Conservation (phyloP, 2,888 invertebrate species). For the Anagyrus pseudococci region DNA sequence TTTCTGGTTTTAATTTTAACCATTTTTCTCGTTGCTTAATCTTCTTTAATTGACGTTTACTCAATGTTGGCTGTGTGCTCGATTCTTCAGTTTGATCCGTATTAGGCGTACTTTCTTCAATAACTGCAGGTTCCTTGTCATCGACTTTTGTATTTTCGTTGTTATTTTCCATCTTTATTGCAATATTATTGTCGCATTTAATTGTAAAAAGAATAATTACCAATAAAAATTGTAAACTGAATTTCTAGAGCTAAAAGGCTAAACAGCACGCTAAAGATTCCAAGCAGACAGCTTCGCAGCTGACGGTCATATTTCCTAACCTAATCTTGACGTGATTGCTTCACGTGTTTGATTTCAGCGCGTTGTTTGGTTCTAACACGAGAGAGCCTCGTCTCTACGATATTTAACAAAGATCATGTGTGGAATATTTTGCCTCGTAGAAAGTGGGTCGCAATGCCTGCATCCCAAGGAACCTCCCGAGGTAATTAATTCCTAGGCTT, state of each 20-base stretch:
- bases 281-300: too few species aligned
- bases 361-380: too few species aligned
- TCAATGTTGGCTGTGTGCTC: slow-evolving; percentile 41
- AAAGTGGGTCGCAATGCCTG: not conserved
- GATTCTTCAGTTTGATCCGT: slow-evolving; percentile 7
- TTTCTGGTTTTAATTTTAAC: slow-evolving; percentile 73
- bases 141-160: slow-evolving; percentile 5
- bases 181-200: slow-evolving; percentile 10
- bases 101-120: slow-evolving; percentile 4
- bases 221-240: too few species aligned
- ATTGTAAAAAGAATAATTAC: slow-evolving; percentile 2
- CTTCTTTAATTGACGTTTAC: slow-evolving; percentile 73
- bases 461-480: slow-evolving; percentile 4
- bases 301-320: too few species aligned
- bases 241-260: too few species aligned
- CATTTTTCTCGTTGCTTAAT: slow-evolving; percentile 76
- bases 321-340: too few species aligned
- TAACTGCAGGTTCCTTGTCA: slow-evolving; percentile 11
- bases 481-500: slow-evolving; percentile 17
- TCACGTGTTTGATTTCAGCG: too few species aligned
- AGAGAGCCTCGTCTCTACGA: too few species aligned
- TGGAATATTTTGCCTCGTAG: slow-evolving; percentile 35
- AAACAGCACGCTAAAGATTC: too few species aligned
- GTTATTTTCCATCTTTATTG: slow-evolving; percentile 24
- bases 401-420: too few species aligned